phyloP scores from a whole-genome alignment of 2,888 invertebrate species.

The Stenolophus ochropezus region DNA sequence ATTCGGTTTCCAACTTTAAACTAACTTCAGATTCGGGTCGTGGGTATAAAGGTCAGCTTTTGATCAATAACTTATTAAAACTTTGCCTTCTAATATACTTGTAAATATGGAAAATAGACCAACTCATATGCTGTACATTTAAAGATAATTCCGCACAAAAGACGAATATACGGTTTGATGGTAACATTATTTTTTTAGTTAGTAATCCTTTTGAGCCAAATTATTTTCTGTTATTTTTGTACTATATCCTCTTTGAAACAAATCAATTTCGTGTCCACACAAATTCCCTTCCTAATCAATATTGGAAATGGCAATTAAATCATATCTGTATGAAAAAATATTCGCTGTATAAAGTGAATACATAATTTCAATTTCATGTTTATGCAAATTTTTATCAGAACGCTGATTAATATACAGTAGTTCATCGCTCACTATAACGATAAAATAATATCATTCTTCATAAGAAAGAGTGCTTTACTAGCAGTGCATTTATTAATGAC shows the following conservation, averaged over 20 bases:
- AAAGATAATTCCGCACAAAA: neutral
- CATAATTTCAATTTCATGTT: too few species aligned
- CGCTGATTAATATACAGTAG: too few species aligned
- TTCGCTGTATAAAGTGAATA: too few species aligned
- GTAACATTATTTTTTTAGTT: neutral
- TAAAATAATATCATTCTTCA: too few species aligned
- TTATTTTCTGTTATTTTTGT: neutral
- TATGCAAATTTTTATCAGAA: too few species aligned
- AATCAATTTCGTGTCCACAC: neutral
- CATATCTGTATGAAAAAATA: too few species aligned
- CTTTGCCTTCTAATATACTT: slow-evolving; percentile 26
- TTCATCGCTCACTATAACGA: too few species aligned
- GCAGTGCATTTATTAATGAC: too few species aligned
- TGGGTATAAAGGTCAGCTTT: slow-evolving; percentile 30
- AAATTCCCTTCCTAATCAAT: neutral
- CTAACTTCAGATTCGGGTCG: slow-evolving; percentile 30
- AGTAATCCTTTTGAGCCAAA: neutral
- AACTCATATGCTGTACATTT: neutral
- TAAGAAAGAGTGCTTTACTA: too few species aligned
- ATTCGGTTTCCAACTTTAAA: slow-evolving; percentile 40
- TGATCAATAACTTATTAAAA: slow-evolving; percentile 45
- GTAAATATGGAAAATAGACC: neutral
- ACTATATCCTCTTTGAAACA: neutral
- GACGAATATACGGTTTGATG: neutral
- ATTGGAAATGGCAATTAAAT: neutral